Evolutionary conservation across 2,888 invertebrate genomes (phyloP).

Genomic region (Dermolepida albohirtum): DNA sequence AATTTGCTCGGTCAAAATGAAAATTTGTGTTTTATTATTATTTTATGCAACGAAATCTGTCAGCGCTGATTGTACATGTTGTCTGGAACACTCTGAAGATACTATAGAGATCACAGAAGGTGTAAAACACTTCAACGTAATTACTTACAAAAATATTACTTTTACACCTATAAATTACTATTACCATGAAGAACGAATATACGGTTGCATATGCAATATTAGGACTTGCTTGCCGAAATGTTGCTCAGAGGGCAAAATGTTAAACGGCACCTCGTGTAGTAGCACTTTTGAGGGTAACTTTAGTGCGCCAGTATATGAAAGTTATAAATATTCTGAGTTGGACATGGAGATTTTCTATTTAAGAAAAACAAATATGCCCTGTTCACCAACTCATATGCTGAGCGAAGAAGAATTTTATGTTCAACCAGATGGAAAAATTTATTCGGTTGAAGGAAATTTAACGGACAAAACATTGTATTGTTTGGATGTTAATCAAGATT

Average conservation of each 20-base stretch:
- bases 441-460: not conserved
- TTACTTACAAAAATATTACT: conserved; percentile 8
- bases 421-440: conserved; percentile 15
- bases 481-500: not conserved
- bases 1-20: not conserved
- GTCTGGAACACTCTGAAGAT: not conserved
- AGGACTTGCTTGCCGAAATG: conserved; percentile 29
- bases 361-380: not conserved
- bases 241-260: conserved; percentile 23
- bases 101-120: conserved; percentile 21
- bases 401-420: not conserved
- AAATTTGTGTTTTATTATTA: not conserved
- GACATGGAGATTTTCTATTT: conserved; percentile 9
- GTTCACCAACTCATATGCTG: not conserved
- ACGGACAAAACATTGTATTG: conserved; percentile 7
- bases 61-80: not conserved
- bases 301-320: not conserved
- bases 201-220: conserved; percentile 32
- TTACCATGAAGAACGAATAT: conserved; percentile 3
- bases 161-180: conserved; percentile 22
- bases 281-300: not conserved
- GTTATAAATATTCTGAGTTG: not conserved
- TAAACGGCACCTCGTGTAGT: not conserved
- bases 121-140: not conserved
- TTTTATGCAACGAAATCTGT: not conserved